Base-by-base conservation (phyloP, 2,797 vertebrate species). In the Sylvia borin region DNA sequence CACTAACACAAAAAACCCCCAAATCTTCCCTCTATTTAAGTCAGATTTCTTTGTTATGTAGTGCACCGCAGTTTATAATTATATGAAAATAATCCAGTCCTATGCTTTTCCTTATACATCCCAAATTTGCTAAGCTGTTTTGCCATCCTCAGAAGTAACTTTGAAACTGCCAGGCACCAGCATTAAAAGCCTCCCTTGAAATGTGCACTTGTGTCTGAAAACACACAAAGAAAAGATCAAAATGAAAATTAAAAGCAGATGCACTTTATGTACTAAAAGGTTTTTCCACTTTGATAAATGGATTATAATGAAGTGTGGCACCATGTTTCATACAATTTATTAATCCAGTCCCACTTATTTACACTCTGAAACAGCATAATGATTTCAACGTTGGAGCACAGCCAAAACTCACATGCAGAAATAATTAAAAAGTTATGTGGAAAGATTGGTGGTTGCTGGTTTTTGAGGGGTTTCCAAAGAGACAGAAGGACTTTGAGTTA, bases 201-300 rank as follows among this genome's bases (percentile, higher is more conserved):
- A 87, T 57, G 85, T 84, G 89, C 26, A 77, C 89, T 77, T 8
- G 8, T 78, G 77, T 64, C 83, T 84, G 81, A 95, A 97, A 82
- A 79, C 81, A 65, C 58, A 91, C 80, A 86, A 88, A 93, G 72
- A 74, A 78, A 76, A 97, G 95, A 95, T 96, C 89, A 97, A 96
- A 97, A 93, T 93, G 62, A 96, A 97, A 96, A 95, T 95, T 84
- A 90, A 97, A 97, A 97, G 91, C 93, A 97, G 96, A 97, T 96
- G 93, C 89, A 95, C 83, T 96, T 96, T 92, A 92, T 82, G 95
- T 96, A 94, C 77, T 89, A 94, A 96, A 97, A 96, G 92, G 71
- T 86, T 97, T 97, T 97, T 95, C 95, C 71, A 92, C 92, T 96
- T 96, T 96, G 93, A 66, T 88, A 97, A 97, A 93, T 96, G 94